A percentile compares a stretch with the other conserved stretches of the same genome.
Evolutionary conservation across 2,113 vertebrate genomes (phyloP).

Genomic region (Triplophysa tibetana): DNA sequence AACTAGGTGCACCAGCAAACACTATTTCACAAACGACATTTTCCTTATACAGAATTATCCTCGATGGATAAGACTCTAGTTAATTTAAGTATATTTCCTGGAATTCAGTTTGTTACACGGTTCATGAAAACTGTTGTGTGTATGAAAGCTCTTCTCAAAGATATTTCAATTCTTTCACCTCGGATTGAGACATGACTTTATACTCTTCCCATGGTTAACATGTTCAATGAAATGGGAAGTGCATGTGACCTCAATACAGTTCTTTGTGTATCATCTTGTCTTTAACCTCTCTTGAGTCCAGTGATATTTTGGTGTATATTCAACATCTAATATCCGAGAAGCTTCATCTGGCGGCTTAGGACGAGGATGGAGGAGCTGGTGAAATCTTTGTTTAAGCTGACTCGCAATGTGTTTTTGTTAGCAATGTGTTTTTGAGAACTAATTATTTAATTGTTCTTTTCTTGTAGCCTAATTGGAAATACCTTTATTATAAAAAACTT

Average conservation of each 20-base stretch:
- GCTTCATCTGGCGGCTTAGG: neutral
- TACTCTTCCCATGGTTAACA: neutral
- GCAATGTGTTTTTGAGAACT: constrained; percentile 41
- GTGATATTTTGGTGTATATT: neutral
- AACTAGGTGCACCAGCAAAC: neutral
- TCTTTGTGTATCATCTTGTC: neutral
- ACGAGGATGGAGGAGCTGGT: constrained; percentile 34
- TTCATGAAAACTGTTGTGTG: neutral
- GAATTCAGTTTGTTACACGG: neutral
- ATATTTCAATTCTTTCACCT: neutral
- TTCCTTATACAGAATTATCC: neutral
- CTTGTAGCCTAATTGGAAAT: neutral
- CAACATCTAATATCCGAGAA: neutral
- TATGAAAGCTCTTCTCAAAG: neutral
- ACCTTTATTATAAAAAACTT: neutral
- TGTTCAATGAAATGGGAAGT: no score
- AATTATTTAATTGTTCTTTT: constrained; percentile 42
- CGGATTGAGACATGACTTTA: neutral
- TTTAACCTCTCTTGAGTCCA: neutral
- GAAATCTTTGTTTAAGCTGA: constrained; percentile 41
- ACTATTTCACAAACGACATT: neutral
- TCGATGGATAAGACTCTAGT: neutral
- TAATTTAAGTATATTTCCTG: neutral
- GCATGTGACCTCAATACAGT: neutral
- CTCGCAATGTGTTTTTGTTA: constrained; percentile 48